Evolutionary conservation across 2,888 invertebrate species (phyloP).

Genomic region (Teleogryllus oceanicus): DNA sequence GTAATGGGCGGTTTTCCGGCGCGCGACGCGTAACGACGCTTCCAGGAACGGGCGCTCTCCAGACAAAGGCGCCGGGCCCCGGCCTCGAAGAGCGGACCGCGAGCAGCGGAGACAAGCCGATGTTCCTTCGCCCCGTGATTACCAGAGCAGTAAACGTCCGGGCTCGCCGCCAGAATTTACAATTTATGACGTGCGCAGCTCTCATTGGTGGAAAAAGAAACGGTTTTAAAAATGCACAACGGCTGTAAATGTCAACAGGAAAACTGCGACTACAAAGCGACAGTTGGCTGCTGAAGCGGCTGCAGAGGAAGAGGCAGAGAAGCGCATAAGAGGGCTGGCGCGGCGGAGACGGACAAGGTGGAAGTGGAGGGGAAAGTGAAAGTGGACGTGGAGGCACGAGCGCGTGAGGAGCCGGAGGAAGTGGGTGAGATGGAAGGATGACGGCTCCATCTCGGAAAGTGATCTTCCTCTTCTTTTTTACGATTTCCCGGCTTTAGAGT

Average conservation of each 20-base stretch:
- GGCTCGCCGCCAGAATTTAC: conserved; percentile 22
- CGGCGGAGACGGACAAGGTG: background rate
- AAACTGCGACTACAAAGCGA: conserved; percentile 18
- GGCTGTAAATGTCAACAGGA: conserved; percentile 18
- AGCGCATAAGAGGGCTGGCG: background rate
- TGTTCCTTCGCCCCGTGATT: conserved; percentile 23
- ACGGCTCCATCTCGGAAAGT: too few species aligned
- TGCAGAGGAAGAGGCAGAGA: background rate
- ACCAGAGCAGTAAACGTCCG: conserved; percentile 26
- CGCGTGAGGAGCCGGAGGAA: background rate
- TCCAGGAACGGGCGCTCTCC: background rate
- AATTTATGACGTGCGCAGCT: conserved; percentile 26
- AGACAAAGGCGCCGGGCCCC: conserved; percentile 4
- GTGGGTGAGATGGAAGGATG: background rate
- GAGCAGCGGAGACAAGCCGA: background rate
- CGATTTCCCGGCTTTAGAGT: too few species aligned
- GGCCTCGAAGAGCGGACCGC: conserved; percentile 18
- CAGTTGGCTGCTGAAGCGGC: background rate
- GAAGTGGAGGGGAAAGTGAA: background rate
- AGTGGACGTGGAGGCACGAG: background rate
- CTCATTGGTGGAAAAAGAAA: conserved; percentile 25
- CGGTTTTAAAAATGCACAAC: conserved; percentile 18
- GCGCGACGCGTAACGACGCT: background rate
- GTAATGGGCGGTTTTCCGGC: background rate
- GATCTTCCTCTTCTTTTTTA: too few species aligned